Evolutionary conservation across 1,140 invertebrate species (phyloP), one percentile per base, ranked within the genome.

Genomic region (Lucilia sericata): DNA sequence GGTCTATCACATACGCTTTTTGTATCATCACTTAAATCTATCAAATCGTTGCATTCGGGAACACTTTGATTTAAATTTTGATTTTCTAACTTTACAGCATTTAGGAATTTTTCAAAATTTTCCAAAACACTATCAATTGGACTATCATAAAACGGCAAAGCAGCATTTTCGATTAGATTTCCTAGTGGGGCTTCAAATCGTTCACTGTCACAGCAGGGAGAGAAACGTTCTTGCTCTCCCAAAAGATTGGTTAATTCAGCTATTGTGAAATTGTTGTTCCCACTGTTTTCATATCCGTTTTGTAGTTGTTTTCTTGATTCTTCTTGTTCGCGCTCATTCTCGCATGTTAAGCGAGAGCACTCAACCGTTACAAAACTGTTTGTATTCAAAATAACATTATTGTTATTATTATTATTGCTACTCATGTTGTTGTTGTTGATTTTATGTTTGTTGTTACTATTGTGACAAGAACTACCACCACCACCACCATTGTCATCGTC

Each of bases 351-450:
- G n/a, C 19, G 25, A 49, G 47, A 42, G 76, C 42, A 80, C 76
- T 80, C 42, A 80, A 80, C 42, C 76, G 76, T 80, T 80, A 49
- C 76, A 80, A 47, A 49, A 49, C 42, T 80, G 42, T 49, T 80
- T 80, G 65, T 70, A 70, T 70, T 70, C 65, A 25, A 70, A 70
- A 70, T 21, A 70, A 19, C 21, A 70, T 25, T n/a, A 51, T 80
- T 51, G 42, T 51, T 80, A 25, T 49, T 49, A 25, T 42, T 76
- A 30, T 76, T 78, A 34, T 36, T 34, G 74, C 30, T 75, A 9
- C 42, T 42, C 10, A 2, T 78, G 34, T 19, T 78, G 36, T 78
- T 36, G 9, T 78, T 78, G 17, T 76, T 42, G 34, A 17, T 76
- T 42, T 47, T 42, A 19, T 80, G 49, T 8, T 5, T 80, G 36